Evolutionary conservation across 2,113 vertebrate genomes (phyloP), one percentile per base, ranked within the genome.

Genomic region (Saccopteryx leptura): DNA sequence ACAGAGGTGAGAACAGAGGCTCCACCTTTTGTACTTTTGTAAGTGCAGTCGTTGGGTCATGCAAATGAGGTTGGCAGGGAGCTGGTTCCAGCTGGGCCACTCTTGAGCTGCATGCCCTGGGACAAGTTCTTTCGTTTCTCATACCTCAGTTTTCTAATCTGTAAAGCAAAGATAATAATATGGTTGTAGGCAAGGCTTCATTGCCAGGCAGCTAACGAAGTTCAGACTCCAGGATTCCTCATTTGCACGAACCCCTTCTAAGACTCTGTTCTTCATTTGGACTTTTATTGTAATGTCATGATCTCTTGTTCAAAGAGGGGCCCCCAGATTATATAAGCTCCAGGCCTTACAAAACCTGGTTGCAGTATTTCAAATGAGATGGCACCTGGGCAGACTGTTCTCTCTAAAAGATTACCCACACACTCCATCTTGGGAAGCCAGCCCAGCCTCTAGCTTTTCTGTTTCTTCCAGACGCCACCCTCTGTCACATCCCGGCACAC

Each of bases 391-490:
- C 61, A 66, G 63, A 26, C n/a, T 7, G 24, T 18, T 91, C 31
- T 58, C 60, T 81, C 24, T 17, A 24, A 39, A 14, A 85, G 84
- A 72, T 89, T 50, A 54, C 56, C 21, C 26, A 58, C 80, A 63
- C 15, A 46, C 10, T 81, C 65, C 54, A 61, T n/a, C 71, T 91
- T 19, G 39, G 1, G 11, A 85, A 72, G 31, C 4, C 24, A 52
- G 46, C 5, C 48, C 7, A 4, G 12, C 23, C 50, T 78, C 33
- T 8, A 71, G 92, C 61, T 78, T 74, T 78, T 56, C 68, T 48
- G 0, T 90, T 81, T 96, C 95, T 92, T 65, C 85, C 91, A 88
- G 79, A 91, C 33, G 46, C 23, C n/a, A 33, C n/a, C 48, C 21
- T 74, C 14, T 9, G 50, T 52, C 50, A 61, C 17, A 12, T 68